Base-by-base conservation (phyloP, 2,113 vertebrate species). In the Apeltes quadracus region DNA sequence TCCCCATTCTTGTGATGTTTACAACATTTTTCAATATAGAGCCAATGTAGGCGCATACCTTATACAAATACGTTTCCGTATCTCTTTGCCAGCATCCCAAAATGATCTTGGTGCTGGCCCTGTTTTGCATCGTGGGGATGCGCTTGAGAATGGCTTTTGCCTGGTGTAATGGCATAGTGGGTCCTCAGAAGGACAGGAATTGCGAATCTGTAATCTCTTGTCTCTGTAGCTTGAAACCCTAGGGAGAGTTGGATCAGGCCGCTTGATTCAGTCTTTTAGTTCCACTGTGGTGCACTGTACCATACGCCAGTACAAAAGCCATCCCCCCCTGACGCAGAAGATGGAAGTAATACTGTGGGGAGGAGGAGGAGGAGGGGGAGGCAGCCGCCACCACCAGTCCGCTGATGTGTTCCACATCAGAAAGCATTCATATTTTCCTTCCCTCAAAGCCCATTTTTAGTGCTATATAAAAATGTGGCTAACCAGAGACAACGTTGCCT, bases 181-280 rank as follows among this genome's bases (percentile, higher is more conserved):
- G 76, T 62, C 81, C 83, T 67, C 69, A 84, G 82, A 90, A 88
- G 87, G 87, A 84, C 76, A 84, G 27, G 74, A 84, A 87, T 71
- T 71, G 78, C 78, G 79, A 84, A 82, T 69, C 84, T 84, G 69
- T 92, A 92, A 93, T 93, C 89, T 89, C 65, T 69, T n/a, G 75
- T 84, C 84, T 89, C 72, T 76, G 85, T 85, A 56, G 63, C 72
- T 61, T n/a, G 78, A 81, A 87, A 71, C 89, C 82, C 87, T 7
- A 56, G 88, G 84, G 90, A 90, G 81, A 83, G 67, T 87, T 89
- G 85, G 86, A 88, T 91, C 88, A 87, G 87, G 83, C 89, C 84
- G 86, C 90, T 92, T 90, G 87, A 90, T 92, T 91, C 85, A 87
- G 88, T 90, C 89, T 88, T 91, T 90, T 89, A 84, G 86, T 90